Base-by-base conservation (phyloP, 2,797 vertebrate genomes). In the Smutsia temminckii region DNA sequence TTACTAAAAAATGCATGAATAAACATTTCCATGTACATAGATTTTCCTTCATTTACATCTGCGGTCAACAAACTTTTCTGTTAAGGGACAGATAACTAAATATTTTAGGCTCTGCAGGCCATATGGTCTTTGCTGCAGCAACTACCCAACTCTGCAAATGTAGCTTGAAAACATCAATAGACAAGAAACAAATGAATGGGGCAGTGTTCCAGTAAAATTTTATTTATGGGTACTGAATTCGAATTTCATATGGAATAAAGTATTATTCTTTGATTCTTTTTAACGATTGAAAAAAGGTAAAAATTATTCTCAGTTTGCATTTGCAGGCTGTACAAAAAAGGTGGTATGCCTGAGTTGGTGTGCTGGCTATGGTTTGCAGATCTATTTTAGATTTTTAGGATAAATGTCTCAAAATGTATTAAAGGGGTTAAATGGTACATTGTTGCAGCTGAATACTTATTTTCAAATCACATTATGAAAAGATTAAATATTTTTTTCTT, bases 181-280 rank as follows among this genome's bases (percentile, higher is more conserved):
- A 49, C 40, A 71, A 91, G n/a, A 78, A 85, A 61, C 8, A 20
- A 27, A 83, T 21, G 3, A 77, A 93, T 61, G n/a, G 27, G 72
- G 71, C 87, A 63, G 9, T 46, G 69, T 57, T 83, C 69, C 34
- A 68, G 59, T 69, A 61, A 29, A 69, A 69, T 25, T 87, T 75
- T 83, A 69, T 29, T 75, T 51, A 87, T 77, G 27, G 53, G 32
- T 17, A 61, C 61, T 34, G 42, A 55, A 61, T 71, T 27, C 81
- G 84, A 37, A 75, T 51, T 75, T 66, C 66, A 61, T 81, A 81
- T 83, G 29, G 51, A 84, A 66, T 94, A 79, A 91, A 91, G 66
- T 42, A 68, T 23, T 84, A 12, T 16, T 63, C n/a, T 91, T 85
- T 74, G 27, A 74, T 71, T 46, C 63, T 55, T 64, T 69, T 49